Evolutionary conservation across 1,140 invertebrate genomes (phyloP), one percentile per base, ranked within the genome.

Genomic region (Solen grandis): DNA sequence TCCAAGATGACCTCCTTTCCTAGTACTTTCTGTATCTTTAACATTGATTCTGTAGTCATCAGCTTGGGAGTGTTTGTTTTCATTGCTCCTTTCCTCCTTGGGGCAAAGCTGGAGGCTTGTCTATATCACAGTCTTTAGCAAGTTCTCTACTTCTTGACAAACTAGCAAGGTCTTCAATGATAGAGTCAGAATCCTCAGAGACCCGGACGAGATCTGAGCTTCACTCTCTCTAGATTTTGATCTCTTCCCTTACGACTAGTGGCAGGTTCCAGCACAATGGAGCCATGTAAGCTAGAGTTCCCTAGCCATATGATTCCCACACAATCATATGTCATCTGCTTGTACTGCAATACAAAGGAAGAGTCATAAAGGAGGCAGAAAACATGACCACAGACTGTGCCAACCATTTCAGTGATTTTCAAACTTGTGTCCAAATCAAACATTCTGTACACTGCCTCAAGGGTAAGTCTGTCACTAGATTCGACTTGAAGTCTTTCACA

Each of bases 341-440:
- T 25, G 50, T 69, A 78, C 27, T 68, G 63, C 1, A 68, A 29
- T 22, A 78, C 36, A 69, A 38, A 68, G 41, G 75, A 65, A 14
- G 75, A 68, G 33, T 41, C 31, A 35, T 27, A 31, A 29, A 78
- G 63, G 33, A 69, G 38, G 50, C 63, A 57, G 59, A 69, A 78
- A 50, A 66, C 60, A 33, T 68, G 75, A 8, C 41, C 41, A 46
- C 19, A 10, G 8, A 10, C 19, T 8, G 8, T 46, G 8, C 8
- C 8, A 8, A 10, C 41, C 8, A 46, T 10, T 19, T 46, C 19
- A 19, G 19, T 19, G 19, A 46, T 46, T 10, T 46, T 19, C 19
- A 46, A 19, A 10, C 8, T 8, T 8, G 41, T 19, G 19, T 46
- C 19, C 19, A 46, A 10, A 8, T 19, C 41, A 46, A 8, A 46